Evolutionary conservation across 2,797 vertebrate species (phyloP).

Genomic region (Anas bernieri): DNA sequence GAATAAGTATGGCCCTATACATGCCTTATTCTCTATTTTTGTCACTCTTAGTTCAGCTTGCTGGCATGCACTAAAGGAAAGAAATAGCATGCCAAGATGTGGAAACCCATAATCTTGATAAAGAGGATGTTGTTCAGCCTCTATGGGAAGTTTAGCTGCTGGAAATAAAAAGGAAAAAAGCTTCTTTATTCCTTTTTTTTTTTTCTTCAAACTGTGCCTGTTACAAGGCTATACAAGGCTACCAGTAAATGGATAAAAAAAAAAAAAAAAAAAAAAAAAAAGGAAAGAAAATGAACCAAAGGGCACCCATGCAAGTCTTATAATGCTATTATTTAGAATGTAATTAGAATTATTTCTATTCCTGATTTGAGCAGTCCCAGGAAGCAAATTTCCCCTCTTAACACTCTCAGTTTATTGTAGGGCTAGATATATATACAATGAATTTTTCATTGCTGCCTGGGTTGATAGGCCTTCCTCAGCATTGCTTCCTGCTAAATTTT

Average conservation of each 20-base stretch:
- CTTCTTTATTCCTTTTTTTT: not conserved
- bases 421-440: not conserved
- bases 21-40: not conserved
- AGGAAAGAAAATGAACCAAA: slow-evolving; percentile 6
- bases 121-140: slow-evolving; percentile 57
- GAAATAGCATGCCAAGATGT: slow-evolving; percentile 36
- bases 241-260: not conserved
- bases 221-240: not conserved
- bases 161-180: slow-evolving; percentile 28
- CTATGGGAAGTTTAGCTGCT: slow-evolving; percentile 42
- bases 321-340: not conserved
- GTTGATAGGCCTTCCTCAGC: not conserved
- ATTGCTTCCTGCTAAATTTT: not conserved
- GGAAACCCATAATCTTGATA: slow-evolving; percentile 55
- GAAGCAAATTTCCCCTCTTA: not conserved
- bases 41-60: not conserved
- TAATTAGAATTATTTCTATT: slow-evolving; percentile 32
- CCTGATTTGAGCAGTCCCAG: not conserved
- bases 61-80: slow-evolving; percentile 50
- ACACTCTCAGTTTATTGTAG: not conserved
- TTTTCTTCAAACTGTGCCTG: not conserved
- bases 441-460: not conserved
- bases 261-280: not conserved
- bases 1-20: not conserved
- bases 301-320: not conserved